Evolutionary conservation across 2,113 vertebrate genomes (phyloP).

Genomic region (Apaloderma vittatum): DNA sequence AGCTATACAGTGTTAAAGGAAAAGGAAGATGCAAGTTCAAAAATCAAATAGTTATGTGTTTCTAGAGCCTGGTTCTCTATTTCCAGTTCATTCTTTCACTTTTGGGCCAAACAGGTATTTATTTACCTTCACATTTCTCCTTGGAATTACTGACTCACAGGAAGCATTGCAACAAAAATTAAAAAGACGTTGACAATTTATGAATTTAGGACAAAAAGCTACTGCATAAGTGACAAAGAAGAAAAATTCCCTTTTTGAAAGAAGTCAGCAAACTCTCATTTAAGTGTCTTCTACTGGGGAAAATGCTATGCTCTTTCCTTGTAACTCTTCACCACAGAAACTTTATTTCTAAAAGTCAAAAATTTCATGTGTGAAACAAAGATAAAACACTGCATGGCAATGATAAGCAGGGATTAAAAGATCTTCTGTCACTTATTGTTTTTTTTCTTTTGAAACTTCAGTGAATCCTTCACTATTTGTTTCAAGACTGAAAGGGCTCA

Average conservation of each 20-base stretch:
- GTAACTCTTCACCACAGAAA: not conserved
- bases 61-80: not conserved
- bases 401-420: not conserved
- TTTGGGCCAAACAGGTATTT: not conserved
- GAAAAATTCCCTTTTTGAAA: not conserved
- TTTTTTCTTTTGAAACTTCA: not conserved
- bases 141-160: not conserved
- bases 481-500: not conserved
- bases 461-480: not conserved
- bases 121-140: not conserved
- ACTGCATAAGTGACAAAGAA: not conserved
- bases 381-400: not conserved
- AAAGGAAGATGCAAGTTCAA: not conserved
- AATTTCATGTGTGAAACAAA: not conserved
- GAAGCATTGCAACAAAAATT: not conserved
- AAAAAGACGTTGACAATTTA: rapidly evolving
- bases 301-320: not conserved
- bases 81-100: not conserved
- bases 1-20: not conserved
- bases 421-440: not conserved
- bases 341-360: not conserved
- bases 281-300: not conserved
- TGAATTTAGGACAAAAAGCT: not conserved
- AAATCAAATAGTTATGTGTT: not conserved
- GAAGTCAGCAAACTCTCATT: not conserved